Evolutionary conservation across 1,140 invertebrate species (phyloP).

Genomic region (Araneus ventricosus): DNA sequence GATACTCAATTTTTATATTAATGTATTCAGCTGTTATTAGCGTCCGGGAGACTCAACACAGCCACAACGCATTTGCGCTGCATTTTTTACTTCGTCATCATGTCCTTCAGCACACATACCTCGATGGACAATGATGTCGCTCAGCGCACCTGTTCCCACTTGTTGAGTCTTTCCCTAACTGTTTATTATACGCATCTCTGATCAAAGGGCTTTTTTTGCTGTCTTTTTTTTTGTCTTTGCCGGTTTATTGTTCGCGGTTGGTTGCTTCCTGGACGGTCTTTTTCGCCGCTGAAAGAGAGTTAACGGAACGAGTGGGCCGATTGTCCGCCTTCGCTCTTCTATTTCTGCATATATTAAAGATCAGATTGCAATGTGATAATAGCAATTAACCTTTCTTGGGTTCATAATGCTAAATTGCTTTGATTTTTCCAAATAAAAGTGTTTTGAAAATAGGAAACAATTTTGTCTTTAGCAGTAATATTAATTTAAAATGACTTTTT

Average conservation of each 20-base stretch:
- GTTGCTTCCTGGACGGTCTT: neutral
- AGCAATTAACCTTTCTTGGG: too few relatives aligned
- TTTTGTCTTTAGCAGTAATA: too few relatives aligned
- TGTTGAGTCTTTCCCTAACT: neutral
- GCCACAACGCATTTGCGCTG: neutral
- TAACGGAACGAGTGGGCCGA: neutral
- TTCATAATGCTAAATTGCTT: too few relatives aligned
- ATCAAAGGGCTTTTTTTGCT: neutral
- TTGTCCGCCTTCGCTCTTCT: too few relatives aligned
- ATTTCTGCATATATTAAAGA: too few relatives aligned
- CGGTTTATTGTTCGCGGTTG: neutral
- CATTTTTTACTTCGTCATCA: neutral
- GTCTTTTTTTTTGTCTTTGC: neutral
- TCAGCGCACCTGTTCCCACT: neutral
- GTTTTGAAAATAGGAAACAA: too few relatives aligned
- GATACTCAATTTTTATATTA: too few relatives aligned
- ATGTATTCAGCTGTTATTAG: neutral
- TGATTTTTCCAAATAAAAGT: too few relatives aligned
- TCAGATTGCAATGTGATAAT: too few relatives aligned
- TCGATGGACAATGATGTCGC: neutral
- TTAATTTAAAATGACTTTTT: too few relatives aligned
- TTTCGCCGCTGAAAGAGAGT: neutral
- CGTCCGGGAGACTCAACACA: neutral
- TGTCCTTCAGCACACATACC: neutral
- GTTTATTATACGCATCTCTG: neutral